Base-by-base conservation (phyloP, 1,140 invertebrate genomes). In the Camponotus floridanus region DNA sequence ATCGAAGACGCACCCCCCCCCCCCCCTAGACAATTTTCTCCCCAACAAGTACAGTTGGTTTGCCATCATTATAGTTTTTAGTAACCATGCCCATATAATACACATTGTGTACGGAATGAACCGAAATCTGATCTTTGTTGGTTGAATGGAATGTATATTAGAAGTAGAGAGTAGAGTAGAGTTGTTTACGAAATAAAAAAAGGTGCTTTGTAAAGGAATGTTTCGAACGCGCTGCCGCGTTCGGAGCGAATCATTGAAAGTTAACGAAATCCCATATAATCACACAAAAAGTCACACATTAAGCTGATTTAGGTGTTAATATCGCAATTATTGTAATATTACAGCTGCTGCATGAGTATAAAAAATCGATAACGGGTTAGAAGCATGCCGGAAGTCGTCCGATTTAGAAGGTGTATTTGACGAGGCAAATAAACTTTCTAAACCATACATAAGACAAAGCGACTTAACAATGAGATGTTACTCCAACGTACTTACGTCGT, bases 261-360 rank as follows among this genome's bases (percentile, higher is more conserved):
- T 61, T 73, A 61, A 57, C n/a, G 18, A 2, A 57, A 3, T 42
- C 36, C 9, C 42, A 45, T 11, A 42, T n/a, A 57, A 59, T 33
- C 39, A 81, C 18, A 67, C 61, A 55, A 51, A 55, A 51, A 83
- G 36, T 45, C 48, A 61, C 26, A 80, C 31, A 39, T 11, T 1
- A 83, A 61, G 33, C 55, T 83, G 57, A 74, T 74, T 73, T 74
- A 39, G 55, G 68, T 83, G 68, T 83, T 83, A 83, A 83, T 73
- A 73, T 42, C 70, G 79, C 79, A 83, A 81, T 81, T 83, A 62
- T 83, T 83, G 39, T 83, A 74, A 73, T 83, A 83, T 83, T 83
- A 83, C 79, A 83, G 79, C 79, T 83, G 79, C 79, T 83, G 79
- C 79, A 83, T 83, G 79, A 83, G 18, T 83, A 83, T 83, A 83